Evolutionary conservation across 2,888 invertebrate species (phyloP).

Genomic region (Lampropteryx suffumata): DNA sequence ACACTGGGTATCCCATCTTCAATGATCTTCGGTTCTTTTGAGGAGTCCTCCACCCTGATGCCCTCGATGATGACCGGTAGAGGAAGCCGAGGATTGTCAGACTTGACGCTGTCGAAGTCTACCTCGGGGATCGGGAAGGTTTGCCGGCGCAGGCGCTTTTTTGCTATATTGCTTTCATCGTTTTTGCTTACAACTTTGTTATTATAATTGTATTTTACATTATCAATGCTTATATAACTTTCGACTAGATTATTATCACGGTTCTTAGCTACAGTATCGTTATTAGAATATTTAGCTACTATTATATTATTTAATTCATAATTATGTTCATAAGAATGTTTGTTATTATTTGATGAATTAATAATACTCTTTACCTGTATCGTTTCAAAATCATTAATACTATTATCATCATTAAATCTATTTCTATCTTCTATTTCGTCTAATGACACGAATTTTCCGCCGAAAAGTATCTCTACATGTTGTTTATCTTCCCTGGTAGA

Average conservation of each 20-base stretch:
- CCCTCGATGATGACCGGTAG: constrained; percentile 66
- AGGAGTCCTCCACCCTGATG: constrained; percentile 81
- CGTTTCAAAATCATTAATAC: constrained; percentile 19
- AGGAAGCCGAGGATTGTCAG: constrained; percentile 36
- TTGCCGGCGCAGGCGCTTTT: constrained; percentile 19
- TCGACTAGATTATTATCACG: background rate
- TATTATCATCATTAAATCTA: constrained; percentile 17
- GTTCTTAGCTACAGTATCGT: constrained; percentile 2
- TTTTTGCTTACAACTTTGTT: background rate
- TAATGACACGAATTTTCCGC: constrained; percentile 53
- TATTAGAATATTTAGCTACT: constrained; percentile 8
- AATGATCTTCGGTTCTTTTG: constrained; percentile 79
- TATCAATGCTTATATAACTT: background rate
- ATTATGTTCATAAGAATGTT: constrained; percentile 2
- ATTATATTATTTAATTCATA: constrained; percentile 11
- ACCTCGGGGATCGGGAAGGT: constrained; percentile 30
- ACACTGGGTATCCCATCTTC: constrained; percentile 87
- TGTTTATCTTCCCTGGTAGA: constrained; percentile 50
- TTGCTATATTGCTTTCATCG: background rate
- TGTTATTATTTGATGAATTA: constrained; percentile 4
- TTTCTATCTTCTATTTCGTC: constrained; percentile 36
- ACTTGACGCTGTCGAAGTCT: constrained; percentile 46
- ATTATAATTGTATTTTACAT: background rate
- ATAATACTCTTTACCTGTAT: constrained; percentile 21
- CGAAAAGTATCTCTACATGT: constrained; percentile 54